Base-by-base conservation (phyloP, 1,140 invertebrate genomes). In the Drosophila subpulchrella region DNA sequence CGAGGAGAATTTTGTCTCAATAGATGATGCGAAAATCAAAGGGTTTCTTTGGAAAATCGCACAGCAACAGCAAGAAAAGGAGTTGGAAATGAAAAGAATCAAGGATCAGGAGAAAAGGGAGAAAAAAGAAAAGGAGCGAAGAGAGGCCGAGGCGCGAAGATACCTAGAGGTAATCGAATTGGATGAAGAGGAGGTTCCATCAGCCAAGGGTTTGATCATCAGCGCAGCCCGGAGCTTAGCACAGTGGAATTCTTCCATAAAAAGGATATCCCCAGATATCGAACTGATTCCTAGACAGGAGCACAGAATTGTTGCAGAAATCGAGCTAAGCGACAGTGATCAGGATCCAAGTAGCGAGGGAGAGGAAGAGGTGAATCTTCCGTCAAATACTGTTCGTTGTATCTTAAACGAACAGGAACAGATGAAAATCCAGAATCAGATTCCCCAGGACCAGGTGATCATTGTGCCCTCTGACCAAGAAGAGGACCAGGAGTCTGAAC, bases 1-100 rank as follows among this genome's bases (percentile, higher is more conserved):
- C 2, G 91, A 92, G 38, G 90, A 91, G 55, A 91, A 91, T 39
- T 92, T 92, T 56, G 77, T 92, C 2, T 92, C 91, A 6, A 92
- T 92, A 10, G 91, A 92, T 55, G 91, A 92, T 76, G 80, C 51
- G 5, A 92, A 92, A 50, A 83, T 92, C 17, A 91, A 92, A 38
- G 65, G 62, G 8, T 68, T 91, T 30, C 60, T 92, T 0, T 50
- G 81, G 30, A 70, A 72, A 44, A 90, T 92, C 30, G 91, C 84
- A 0, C 81, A 89, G 47, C 90, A 90, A 10, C 90, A 85, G 4
- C 67, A 88, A 44, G 61, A 78, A 34, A 53, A 63, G 15, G 51
- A 83, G 5, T 20, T 53, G 30, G 61, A 81, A 44, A 54, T 39
- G 10, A 47, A 58, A 8, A 58, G 42, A 6, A 34, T 66, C 1